These are phyloP conservation scores for Mimas tiliae DNA, from an alignment of 2,888 invertebrate genomes.

Conservation along the genomic window DNA sequence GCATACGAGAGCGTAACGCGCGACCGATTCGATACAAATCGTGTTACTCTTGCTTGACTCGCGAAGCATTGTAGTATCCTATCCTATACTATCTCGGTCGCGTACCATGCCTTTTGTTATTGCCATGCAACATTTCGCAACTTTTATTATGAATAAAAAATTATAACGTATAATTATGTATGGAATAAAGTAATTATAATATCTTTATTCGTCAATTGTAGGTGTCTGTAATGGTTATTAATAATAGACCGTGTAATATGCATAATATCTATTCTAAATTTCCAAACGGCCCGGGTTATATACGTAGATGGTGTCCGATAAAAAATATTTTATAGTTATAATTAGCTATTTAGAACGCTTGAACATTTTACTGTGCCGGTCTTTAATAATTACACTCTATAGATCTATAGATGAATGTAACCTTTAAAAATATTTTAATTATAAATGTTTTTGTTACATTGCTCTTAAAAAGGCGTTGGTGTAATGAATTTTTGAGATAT, in stretches of 20 bases:
- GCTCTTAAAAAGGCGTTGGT: not conserved
- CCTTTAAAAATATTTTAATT: constrained; percentile 13
- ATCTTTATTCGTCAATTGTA: constrained; percentile 40
- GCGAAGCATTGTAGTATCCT: too few relatives aligned
- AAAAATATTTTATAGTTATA: constrained; percentile 24
- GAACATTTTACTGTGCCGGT: not conserved
- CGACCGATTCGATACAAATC: too few relatives aligned
- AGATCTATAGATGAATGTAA: not conserved
- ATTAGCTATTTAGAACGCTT: constrained; percentile 19
- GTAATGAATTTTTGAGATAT: not conserved
- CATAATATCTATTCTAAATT: constrained; percentile 2
- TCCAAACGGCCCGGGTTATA: constrained; percentile 5
- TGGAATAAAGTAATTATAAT: constrained; percentile 26
- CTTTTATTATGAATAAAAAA: too few relatives aligned
- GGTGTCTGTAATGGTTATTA: constrained; percentile 53
- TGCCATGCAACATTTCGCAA: too few relatives aligned
- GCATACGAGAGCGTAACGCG: too few relatives aligned
- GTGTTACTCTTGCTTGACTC: too few relatives aligned
- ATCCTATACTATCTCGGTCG: too few relatives aligned
- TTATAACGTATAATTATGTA: constrained; percentile 1
- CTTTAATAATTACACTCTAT: constrained; percentile 10
- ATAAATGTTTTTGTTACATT: not conserved
- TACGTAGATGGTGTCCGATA: constrained; percentile 16
- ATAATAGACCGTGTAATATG: constrained; percentile 40
- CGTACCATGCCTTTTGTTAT: too few relatives aligned